Evolutionary conservation across 1,140 invertebrate species (phyloP), one percentile per base, ranked within the genome.

Genomic region (Hyles euphorbiae): DNA sequence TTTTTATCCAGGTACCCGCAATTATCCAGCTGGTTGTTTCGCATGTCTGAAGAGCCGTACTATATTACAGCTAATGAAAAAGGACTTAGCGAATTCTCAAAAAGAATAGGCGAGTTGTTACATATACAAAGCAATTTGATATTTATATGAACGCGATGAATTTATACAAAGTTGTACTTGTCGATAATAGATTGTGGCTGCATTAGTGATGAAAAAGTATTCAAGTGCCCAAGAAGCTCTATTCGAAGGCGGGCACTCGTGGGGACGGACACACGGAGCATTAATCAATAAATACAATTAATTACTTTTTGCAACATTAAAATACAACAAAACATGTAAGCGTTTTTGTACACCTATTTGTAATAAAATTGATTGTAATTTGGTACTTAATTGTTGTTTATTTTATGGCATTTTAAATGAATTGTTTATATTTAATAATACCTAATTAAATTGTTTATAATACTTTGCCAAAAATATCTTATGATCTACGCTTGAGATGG

Each of bases 101-200:
- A 64, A 74, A 78, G 68, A 73, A 76, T 81, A 73, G 76, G 78
- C 71, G 67, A 75, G 76, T 77, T 72, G 47, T 61, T 52, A 58
- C 57, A 60, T 58, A 50, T 70, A 50, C 53, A 67, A 58, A 54
- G 68, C 22, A 40, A 49, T 8, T 40, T 58, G 57, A 57, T 61
- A 56, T 53, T 59, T 33, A 53, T 53, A 51, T 51, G 40, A 46
- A 57, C 57, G 32, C 50, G 32, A 54, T 51, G n/a, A 50, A 56
- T 52, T 67, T 63, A 65, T 52, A 65, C 45, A 54, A 68, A 61
- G 53, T 51, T 72, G 11, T 72, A 40, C 8, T 69, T 74, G 58
- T 72, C 63, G 58, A 52, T 47, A 63, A 45, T 58, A 78, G 76
- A 77, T 67, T 65, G 49, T 46, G 70, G 78, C 57, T 65, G 60